These are phyloP conservation scores for Sinopyrophorus schimmeli DNA, from an alignment of 2,888 invertebrate species.

Conservation along the genomic window DNA sequence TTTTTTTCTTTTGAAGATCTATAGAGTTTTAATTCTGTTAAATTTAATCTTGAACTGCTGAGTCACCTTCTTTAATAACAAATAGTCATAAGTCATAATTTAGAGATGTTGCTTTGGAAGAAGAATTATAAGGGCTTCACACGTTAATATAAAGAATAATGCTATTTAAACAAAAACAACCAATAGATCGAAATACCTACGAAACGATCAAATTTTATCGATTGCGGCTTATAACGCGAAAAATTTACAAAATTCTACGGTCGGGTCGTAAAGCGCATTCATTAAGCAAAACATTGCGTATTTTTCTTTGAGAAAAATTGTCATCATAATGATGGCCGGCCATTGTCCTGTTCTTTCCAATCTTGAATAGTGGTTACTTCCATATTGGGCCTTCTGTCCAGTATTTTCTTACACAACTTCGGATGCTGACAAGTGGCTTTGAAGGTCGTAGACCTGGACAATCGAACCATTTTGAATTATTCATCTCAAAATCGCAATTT, in stretches of 20 bases:
- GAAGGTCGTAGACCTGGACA: slow-evolving; percentile 40
- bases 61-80: slow-evolving; percentile 9
- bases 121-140: too few species aligned
- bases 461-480: slow-evolving; percentile 19
- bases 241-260: too few species aligned
- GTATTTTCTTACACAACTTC: slow-evolving; percentile 35
- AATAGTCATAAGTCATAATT: slow-evolving; percentile 19
- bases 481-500: slow-evolving; percentile 11
- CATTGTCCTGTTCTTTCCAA: slow-evolving; percentile 30
- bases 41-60: slow-evolving; percentile 9
- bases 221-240: too few species aligned
- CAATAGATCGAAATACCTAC: too few species aligned
- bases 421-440: slow-evolving; percentile 40
- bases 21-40: slow-evolving; percentile 17
- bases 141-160: too few species aligned
- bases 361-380: slow-evolving; percentile 34
- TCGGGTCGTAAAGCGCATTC: too few species aligned
- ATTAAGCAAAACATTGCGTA: slow-evolving; percentile 1
- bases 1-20: slow-evolving; percentile 8
- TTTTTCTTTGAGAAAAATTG: not conserved
- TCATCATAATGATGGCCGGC: slow-evolving; percentile 22
- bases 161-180: too few species aligned
- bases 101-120: too few species aligned
- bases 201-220: too few species aligned
- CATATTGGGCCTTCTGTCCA: slow-evolving; percentile 39